Evolutionary conservation across 2,113 vertebrate genomes (phyloP).

Genomic region (Aegithalos caudatus): DNA sequence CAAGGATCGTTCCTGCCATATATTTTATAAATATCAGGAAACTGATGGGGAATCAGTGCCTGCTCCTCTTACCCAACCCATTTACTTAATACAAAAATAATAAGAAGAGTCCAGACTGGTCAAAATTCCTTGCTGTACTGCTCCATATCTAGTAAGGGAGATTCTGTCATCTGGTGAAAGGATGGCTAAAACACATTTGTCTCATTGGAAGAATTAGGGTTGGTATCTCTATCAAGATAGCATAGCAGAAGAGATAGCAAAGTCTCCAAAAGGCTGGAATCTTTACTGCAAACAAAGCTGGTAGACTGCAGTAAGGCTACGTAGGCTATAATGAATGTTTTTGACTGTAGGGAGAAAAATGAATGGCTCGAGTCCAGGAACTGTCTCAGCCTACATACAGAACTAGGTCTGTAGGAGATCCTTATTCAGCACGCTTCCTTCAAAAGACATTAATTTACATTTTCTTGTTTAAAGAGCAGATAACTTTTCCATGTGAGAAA

Average conservation of each 20-base stretch:
- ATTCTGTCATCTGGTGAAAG: not conserved
- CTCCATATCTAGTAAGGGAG: not conserved
- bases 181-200: not conserved
- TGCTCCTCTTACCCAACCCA: not conserved
- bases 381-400: conserved; percentile 23
- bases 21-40: not conserved
- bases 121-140: not conserved
- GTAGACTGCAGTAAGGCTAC: not conserved
- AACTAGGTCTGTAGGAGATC: conserved; percentile 19
- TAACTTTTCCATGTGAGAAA: not conserved
- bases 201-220: not conserved
- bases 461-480: conserved; percentile 36
- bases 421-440: conserved; percentile 7
- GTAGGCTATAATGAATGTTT: conserved; percentile 27
- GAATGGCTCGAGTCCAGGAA: conserved; percentile 1
- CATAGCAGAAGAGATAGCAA: not conserved
- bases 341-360: conserved; percentile 38
- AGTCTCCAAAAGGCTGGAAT: not conserved
- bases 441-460: conserved; percentile 18
- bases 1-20: not conserved
- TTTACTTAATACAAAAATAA: not conserved
- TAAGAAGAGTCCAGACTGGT: not conserved
- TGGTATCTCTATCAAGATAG: not conserved
- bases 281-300: not conserved
- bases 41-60: not conserved